Percentiles rank a stretch among this genome's conserved stretches.
Evolutionary conservation across 2,797 vertebrate genomes (phyloP).

Genomic region (Gymnoscopelus braueri): DNA sequence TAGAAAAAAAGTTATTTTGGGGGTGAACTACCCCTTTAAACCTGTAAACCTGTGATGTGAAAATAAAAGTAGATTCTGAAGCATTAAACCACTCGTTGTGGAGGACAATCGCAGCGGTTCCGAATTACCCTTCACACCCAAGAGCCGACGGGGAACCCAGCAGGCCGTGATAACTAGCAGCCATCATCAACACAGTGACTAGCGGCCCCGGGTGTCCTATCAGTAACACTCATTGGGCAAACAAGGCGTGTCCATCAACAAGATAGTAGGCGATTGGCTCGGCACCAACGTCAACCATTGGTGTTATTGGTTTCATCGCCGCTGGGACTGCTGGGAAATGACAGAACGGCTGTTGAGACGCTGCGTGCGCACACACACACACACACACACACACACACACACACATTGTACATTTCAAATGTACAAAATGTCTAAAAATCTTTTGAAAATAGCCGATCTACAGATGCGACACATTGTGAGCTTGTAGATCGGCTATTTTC

Average conservation of each 20-base stretch:
- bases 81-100: too few species aligned
- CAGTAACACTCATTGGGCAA: neutral
- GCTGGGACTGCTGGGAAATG: neutral
- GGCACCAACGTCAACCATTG: constrained; percentile 13
- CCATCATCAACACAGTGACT: neutral
- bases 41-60: too few species aligned
- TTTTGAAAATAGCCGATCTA: too few species aligned
- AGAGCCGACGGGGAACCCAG: neutral
- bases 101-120: neutral
- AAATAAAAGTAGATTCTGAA: too few species aligned
- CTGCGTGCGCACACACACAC: neutral
- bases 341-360: neutral
- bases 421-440: too few species aligned
- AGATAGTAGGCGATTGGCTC: neutral
- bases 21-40: too few species aligned
- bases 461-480: too few species aligned
- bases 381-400: neutral
- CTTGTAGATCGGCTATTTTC: too few species aligned
- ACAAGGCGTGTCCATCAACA: constrained; percentile 3
- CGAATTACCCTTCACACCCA: neutral
- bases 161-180: neutral
- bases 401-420: too few species aligned
- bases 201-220: neutral
- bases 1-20: too few species aligned
- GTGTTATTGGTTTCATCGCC: neutral